A percentile compares a stretch with the other conserved stretches of the same genome.
phyloP scores from a whole-genome alignment of 2,113 vertebrate genomes.

The Lophius piscatorius region DNA sequence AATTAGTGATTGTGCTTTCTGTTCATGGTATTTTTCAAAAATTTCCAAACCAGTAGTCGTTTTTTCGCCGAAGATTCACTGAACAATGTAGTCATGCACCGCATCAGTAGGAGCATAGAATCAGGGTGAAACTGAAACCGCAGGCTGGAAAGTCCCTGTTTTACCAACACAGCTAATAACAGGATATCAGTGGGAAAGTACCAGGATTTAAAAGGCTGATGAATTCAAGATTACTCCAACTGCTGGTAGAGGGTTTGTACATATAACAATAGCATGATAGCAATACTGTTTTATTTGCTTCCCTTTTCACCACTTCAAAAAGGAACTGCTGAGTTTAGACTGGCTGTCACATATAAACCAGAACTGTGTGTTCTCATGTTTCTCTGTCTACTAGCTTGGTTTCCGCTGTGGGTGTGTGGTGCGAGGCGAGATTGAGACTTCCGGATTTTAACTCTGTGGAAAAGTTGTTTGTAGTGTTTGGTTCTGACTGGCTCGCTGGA shows the following conservation, averaged over 20 bases:
- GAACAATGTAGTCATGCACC: background rate
- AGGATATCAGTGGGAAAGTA: slow-evolving; percentile 64
- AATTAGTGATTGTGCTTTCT: background rate
- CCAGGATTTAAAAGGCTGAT: slow-evolving; percentile 21
- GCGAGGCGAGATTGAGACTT: background rate
- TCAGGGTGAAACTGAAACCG: slow-evolving; percentile 63
- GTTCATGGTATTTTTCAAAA: background rate
- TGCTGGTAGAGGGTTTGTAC: too few relatives aligned
- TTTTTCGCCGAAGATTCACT: background rate
- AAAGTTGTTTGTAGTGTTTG: background rate
- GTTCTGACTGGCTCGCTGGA: too few relatives aligned
- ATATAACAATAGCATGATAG: background rate
- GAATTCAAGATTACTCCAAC: background rate
- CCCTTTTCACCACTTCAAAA: background rate
- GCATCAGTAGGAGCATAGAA: background rate
- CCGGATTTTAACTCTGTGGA: background rate
- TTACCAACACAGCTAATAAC: slow-evolving; percentile 11
- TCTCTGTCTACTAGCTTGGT: too few relatives aligned
- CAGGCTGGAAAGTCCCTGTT: slow-evolving; percentile 68
- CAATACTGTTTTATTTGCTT: background rate
- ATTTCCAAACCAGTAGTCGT: background rate
- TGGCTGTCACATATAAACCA: background rate
- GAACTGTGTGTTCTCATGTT: background rate
- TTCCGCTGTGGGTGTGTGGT: background rate
- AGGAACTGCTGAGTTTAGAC: background rate